phyloP scores from a whole-genome alignment of 1,140 invertebrate genomes.

The Melanaphis sacchari region DNA sequence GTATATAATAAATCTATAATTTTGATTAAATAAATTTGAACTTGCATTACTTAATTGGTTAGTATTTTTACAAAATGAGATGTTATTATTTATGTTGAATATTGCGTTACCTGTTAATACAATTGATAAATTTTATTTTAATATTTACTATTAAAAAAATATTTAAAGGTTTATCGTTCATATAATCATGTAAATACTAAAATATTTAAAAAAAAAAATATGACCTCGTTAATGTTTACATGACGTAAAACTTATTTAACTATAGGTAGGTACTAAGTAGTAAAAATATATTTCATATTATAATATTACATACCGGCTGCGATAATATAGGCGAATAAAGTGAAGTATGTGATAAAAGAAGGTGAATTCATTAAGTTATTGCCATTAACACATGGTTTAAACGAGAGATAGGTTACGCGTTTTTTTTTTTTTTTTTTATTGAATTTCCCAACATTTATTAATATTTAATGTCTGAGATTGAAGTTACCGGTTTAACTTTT shows the following conservation, averaged over 20 bases:
- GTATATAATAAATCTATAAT: background rate
- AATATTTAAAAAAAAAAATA: background rate
- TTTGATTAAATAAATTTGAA: background rate
- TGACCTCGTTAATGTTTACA: background rate
- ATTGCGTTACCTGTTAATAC: background rate
- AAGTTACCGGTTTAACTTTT: background rate
- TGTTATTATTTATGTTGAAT: background rate
- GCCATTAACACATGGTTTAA: background rate
- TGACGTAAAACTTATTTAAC: background rate
- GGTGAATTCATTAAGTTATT: background rate
- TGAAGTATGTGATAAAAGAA: background rate
- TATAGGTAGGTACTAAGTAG: background rate
- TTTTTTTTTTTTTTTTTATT: background rate
- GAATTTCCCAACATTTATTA: background rate
- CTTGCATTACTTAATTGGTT: background rate
- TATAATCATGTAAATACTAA: background rate
- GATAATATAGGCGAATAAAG: background rate
- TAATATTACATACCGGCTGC: constrained; percentile 3
- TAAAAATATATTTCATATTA: background rate
- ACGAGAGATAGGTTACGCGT: background rate
- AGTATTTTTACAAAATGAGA: background rate
- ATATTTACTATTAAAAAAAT: background rate
- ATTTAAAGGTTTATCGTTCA: background rate
- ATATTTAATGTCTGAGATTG: background rate
- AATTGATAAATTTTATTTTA: background rate